These are phyloP conservation scores for Melanotaenia parkinsoni DNA, from an alignment of 2,797 vertebrate genomes.

Conservation along the genomic window DNA sequence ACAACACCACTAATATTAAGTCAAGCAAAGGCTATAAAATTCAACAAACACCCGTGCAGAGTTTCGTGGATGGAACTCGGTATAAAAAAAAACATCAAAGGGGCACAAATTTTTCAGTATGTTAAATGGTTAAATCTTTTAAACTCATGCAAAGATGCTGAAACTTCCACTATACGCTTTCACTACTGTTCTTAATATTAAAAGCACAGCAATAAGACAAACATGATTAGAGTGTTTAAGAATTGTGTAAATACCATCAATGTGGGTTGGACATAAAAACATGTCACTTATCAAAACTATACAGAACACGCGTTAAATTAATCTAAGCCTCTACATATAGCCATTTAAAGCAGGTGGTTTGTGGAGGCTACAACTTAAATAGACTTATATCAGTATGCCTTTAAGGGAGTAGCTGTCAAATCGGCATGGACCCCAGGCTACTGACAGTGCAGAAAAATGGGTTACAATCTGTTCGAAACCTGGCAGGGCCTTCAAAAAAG, in stretches of 20 bases:
- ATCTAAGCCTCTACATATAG: conserved; percentile 53
- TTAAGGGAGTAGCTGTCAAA: conserved; percentile 41
- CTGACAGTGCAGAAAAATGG: conserved; percentile 43
- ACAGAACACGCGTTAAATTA: conserved; percentile 64
- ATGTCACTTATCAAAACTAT: conserved; percentile 50
- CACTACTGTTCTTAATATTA: no score
- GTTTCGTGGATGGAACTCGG: no score
- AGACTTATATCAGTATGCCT: conserved; percentile 51
- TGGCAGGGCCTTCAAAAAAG: conserved; percentile 24
- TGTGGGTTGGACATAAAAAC: conserved; percentile 10
- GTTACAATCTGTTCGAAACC: conserved; percentile 63
- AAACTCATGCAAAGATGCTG: no score
- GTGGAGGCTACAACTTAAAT: conserved; percentile 57
- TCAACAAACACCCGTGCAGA: no score
- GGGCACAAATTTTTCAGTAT: no score
- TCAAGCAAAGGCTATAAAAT: no score
- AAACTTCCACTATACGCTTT: no score
- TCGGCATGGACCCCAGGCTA: conserved; percentile 17
- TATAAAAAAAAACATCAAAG: no score
- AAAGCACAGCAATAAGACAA: not conserved
- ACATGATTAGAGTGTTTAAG: not conserved
- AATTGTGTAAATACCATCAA: not conserved
- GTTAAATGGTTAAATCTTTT: no score
- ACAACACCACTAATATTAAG: no score
- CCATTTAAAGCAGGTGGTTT: conserved; percentile 69